Percentiles rank a stretch among this genome's conserved stretches.
These are phyloP conservation scores for Promerops cafer DNA, from an alignment of 2,113 vertebrate species.

Conservation along the genomic window DNA sequence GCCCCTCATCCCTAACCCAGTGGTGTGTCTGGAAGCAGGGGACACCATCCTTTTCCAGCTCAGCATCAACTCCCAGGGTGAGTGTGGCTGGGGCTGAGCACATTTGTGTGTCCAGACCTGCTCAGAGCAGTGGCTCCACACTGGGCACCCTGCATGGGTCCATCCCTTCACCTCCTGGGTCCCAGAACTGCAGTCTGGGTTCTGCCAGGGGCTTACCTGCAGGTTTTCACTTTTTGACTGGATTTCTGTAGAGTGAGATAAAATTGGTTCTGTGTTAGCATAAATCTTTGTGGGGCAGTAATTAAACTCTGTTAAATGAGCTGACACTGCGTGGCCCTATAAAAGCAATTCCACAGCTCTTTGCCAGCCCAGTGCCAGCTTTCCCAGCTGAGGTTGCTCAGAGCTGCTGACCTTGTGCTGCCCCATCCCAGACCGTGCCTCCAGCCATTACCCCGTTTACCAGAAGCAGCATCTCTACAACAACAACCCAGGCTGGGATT, in stretches of 20 bases:
- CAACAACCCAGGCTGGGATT: conserved; percentile 89
- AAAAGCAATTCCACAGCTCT: not conserved
- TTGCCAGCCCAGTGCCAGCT: not conserved
- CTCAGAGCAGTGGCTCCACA: accelerated
- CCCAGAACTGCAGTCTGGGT: not conserved
- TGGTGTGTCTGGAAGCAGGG: conserved; percentile 78
- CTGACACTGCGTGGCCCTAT: not conserved
- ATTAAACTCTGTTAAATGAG: not conserved
- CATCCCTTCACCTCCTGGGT: not conserved
- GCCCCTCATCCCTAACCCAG: conserved; percentile 83
- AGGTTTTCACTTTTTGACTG: not conserved
- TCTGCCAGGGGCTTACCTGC: not conserved
- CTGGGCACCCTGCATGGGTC: not conserved
- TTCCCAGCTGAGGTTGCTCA: not conserved
- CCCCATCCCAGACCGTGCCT: conserved; percentile 70
- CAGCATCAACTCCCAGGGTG: conserved; percentile 78
- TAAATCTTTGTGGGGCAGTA: not conserved
- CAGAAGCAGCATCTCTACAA: conserved; percentile 90
- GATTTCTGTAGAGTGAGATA: not conserved
- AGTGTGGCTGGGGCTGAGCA: not conserved
- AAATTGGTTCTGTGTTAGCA: not conserved
- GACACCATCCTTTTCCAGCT: conserved; percentile 87
- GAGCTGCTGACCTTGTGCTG: not conserved
- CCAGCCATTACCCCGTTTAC: conserved; percentile 89
- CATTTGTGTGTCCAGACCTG: accelerated